Evolutionary conservation across 2,797 vertebrate genomes (phyloP).

Genomic region (Chrysocyon brachyurus): DNA sequence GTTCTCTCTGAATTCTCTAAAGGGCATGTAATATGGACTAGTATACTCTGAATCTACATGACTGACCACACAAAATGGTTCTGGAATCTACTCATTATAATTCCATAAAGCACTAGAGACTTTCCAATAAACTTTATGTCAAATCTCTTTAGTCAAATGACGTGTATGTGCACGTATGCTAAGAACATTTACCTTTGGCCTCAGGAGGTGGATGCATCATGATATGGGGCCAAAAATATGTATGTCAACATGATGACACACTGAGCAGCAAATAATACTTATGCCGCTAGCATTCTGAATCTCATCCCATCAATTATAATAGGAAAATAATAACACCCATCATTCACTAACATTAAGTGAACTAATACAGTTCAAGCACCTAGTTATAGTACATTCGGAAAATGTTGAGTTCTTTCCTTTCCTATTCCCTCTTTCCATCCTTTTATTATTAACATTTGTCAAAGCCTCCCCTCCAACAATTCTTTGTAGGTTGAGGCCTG

Average conservation of each 20-base stretch:
- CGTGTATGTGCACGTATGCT: background rate
- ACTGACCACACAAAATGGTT: background rate
- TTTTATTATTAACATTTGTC: background rate
- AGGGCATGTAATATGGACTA: background rate
- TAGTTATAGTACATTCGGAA: background rate
- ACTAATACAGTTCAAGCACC: background rate
- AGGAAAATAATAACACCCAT: background rate
- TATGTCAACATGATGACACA: background rate
- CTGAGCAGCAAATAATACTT: background rate
- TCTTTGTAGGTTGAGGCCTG: background rate
- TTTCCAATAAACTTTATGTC: background rate
- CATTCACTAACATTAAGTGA: background rate
- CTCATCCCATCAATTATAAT: background rate
- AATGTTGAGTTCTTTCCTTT: background rate
- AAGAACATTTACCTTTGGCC: background rate
- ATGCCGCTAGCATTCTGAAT: background rate
- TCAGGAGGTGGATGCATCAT: background rate
- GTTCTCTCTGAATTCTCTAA: conserved; percentile 7
- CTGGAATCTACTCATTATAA: background rate
- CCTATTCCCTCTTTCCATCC: background rate
- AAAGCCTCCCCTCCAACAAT: background rate
- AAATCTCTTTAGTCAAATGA: conserved; percentile 1
- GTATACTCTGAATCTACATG: background rate
- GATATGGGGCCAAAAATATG: background rate
- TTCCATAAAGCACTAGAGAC: conserved; percentile 9